Evolutionary conservation across 2,888 invertebrate species (phyloP), one percentile per base, ranked within the genome.

Genomic region (Sipunculus nudus): DNA sequence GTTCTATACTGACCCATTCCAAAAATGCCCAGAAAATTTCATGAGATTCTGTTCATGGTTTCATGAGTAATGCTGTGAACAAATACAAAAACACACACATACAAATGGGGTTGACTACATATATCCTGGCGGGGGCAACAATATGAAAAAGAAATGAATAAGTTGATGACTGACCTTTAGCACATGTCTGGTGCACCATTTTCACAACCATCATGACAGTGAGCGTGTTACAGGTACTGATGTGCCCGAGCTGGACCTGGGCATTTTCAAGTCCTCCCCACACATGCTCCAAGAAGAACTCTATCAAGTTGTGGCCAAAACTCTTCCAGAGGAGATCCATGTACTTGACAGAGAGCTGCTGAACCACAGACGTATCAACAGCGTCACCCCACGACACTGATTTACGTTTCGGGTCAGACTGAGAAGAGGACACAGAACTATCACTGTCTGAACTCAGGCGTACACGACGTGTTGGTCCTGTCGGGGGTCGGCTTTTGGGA

Each of bases 331-430:
- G 64, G 38, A 72, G 64, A 45, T 79, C 78, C 72, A 80, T 72
- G 70, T 81, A 81, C 46, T 72, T 71, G 28, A 71, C 63, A 26
- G 72, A 67, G 19, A 80, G 71, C 57, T 78, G 76, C 41, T 71
- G 68, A 28, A 75, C 73, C 25, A 79, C 75, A 10, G 77, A 73
- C 31, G 71, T 71, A 52, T 81, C 78, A 10, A 74, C 78, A 35
- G 78, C 75, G 59, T 82, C 82, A 3, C 80, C 78, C 82, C 82
- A 82, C 3, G 81, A 79, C 19, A 82, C 82, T 31, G 78, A 76
- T 55, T 80, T 80, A 13, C 78, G 67, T 45, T 76, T 72, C 1
- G 78, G 76, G 61, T 79, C 79, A 23, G 68, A 62, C 21, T 77
- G 62, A 32, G 5, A 32, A 29, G 31, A 23, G 13, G 28, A n/a